Conservation (phyloP, 2,113 vertebrate species). For the Callipepla squamata region DNA sequence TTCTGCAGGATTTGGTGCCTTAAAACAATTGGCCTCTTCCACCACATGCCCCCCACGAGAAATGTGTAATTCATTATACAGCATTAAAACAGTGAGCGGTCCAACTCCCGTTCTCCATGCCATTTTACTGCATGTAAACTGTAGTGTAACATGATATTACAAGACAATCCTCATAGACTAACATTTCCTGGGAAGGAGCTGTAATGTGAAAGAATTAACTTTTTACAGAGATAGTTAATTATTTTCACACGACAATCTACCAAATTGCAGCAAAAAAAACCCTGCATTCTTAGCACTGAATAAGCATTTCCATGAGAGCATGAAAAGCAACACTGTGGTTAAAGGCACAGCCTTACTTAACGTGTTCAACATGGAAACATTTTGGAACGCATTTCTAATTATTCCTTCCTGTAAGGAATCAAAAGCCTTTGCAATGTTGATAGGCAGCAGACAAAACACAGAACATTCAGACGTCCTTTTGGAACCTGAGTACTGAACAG, state of each 20-base stretch:
- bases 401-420: background rate
- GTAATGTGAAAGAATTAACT: background rate
- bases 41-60: background rate
- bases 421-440: background rate
- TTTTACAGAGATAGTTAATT: background rate
- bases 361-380: background rate
- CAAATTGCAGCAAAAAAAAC: background rate
- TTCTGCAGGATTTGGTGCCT: background rate
- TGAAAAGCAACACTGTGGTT: background rate
- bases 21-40: background rate
- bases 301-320: background rate
- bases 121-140: background rate
- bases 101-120: background rate
- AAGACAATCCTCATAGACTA: background rate
- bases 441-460: accelerated
- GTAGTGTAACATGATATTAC: background rate
- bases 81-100: background rate
- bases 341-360: background rate
- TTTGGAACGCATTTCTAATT: background rate
- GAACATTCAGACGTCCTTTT: background rate
- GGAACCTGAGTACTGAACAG: background rate
- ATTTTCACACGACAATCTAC: background rate
- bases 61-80: background rate
- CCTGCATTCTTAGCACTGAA: background rate
- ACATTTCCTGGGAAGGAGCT: background rate